Base-by-base conservation (phyloP, 1,140 invertebrate species). In the Helicoverpa armigera region DNA sequence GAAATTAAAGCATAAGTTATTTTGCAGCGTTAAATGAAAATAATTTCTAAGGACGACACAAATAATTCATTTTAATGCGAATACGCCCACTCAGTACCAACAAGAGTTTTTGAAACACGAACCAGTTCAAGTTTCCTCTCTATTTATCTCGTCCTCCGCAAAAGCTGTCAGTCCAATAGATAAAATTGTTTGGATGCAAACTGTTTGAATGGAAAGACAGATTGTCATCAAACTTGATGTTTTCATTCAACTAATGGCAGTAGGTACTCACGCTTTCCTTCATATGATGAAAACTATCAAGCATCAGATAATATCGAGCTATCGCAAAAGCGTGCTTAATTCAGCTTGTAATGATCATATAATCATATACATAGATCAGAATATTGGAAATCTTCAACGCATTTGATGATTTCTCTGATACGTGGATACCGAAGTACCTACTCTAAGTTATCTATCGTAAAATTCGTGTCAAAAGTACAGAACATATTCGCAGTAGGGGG, bases 331-430 rank as follows among this genome's bases (percentile, higher is more conserved):
- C 65, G 48, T 51, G 48, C n/a, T 69, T 12, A 18, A 72, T 72
- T 53, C 50, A n/a, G 13, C 7, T 53, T 23, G 23, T 54, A 72
- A 72, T 54, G 50, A 29, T 70, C 18, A 35, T 43, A 43, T n/a
- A n/a, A n/a, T n/a, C n/a, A n/a, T n/a, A n/a, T n/a, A n/a, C n/a
- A n/a, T 9, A 43, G 35, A 70, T 29, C 48, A 10, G 23, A 13
- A 29, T 53, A 70, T 70, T 70, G 50, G 67, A 70, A 51, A 70
- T 70, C 23, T 67, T 50, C 63, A 67, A 67, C 48, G 18, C 63
- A 67, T 50, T 67, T 50, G 10, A 48, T 43, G 3, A 69, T 69
- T 69, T 69, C 65, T 11, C 43, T 16, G 63, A 43, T 12, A 16
- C 16, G 43, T 50, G 23, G 23, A 51, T 43, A 43, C 5, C 9